phyloP scores from a whole-genome alignment of 2,888 invertebrate genomes.

The Morpho deidamia region DNA sequence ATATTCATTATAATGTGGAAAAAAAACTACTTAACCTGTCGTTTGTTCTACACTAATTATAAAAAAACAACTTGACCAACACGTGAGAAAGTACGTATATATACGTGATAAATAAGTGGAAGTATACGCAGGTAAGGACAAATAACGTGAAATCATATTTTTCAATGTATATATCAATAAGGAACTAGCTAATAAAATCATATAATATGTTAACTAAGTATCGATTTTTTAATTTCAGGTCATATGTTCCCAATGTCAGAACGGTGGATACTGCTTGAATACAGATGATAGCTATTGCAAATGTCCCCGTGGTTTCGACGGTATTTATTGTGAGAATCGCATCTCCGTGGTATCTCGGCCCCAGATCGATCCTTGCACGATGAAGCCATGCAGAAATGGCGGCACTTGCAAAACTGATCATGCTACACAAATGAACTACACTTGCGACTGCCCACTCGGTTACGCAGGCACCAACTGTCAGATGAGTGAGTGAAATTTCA shows the following conservation, averaged over 20 bases:
- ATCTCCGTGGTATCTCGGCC: constrained; percentile 48
- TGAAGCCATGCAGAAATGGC: constrained; percentile 87
- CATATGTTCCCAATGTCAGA: constrained; percentile 80
- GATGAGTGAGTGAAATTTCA: constrained; percentile 76
- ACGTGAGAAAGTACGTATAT: no score
- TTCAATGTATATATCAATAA: no score
- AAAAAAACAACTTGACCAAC: no score
- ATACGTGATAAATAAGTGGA: no score
- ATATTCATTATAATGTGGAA: no score
- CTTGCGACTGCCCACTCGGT: constrained; percentile 90
- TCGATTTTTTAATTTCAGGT: constrained; percentile 34
- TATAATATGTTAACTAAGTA: not conserved
- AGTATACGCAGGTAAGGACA: no score
- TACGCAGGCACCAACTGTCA: constrained; percentile 89
- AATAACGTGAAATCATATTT: no score
- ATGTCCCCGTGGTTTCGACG: constrained; percentile 67
- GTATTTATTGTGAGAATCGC: constrained; percentile 57
- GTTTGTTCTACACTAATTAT: no score
- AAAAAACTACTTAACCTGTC: no score
- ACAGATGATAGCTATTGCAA: constrained; percentile 72
- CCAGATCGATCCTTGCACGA: constrained; percentile 73
- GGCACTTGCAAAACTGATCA: constrained; percentile 83
- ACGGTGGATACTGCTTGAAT: constrained; percentile 81
- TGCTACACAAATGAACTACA: constrained; percentile 64
- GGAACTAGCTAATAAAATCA: no score